Base-by-base conservation (phyloP, 2,797 vertebrate genomes). In the Chlorospingus flavigularis region DNA sequence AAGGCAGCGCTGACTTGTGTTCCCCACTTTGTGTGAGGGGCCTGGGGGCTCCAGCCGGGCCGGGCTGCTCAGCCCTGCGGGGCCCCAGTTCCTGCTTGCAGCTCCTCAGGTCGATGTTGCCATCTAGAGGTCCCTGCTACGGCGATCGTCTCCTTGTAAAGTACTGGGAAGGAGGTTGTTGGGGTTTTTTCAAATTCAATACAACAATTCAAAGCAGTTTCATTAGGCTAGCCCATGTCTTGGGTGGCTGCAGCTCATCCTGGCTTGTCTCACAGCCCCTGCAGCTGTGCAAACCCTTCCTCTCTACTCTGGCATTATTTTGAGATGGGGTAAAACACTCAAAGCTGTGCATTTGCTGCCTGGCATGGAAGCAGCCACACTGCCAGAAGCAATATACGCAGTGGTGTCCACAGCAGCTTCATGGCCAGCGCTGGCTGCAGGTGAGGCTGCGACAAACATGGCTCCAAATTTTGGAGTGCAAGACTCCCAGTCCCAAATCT, bases 71-170 rank as follows among this genome's bases (percentile, higher is more conserved):
- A 1, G 24, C 15, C 39, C 24, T 3, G 35, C 4, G 1, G 61
- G 35, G 12, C 53, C 60, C 37, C 33, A 0, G 31, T 12, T 88
- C 57, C 53, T 24, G 13, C 50, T 26, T 12, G 40, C 65, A 50
- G 82, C 85, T 94, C 57, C 42, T 77, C 94, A 33, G 89, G 91
- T 81, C 78, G 87, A 86, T 92, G 76, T 95, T 96, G 97, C 96
- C 96, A 97, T 51, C 97, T 97, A 97, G 96, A 92, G 96, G 95
- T 43, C 23, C 87, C 45, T 45, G 51, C 50, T 70, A 75, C 70
- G 43, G 30, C 3, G 11, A 61, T 74, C 43, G 0, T 17, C 45
- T 66, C 47, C 25, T 89, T 25, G 26, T 43, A 11, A 74, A 62
- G 30, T 13, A 11, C 2, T 2, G 17, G 28, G 11, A 66, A 54